Conservation (phyloP, 2,797 vertebrate genomes). For the Leuciscus waleckii region DNA sequence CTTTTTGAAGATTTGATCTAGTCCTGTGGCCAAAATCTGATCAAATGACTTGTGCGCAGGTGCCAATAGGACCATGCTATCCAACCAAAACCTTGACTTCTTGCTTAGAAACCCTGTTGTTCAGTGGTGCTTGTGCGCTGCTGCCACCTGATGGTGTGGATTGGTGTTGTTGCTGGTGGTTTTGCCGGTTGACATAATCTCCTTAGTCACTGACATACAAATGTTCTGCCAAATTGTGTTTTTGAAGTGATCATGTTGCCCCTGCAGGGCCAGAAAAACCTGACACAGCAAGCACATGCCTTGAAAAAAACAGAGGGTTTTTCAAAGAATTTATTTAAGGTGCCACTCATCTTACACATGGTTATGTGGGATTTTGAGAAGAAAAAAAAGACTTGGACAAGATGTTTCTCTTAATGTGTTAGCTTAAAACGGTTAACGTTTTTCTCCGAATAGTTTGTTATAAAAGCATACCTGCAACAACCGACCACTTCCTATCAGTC, state of each 20-base stretch:
- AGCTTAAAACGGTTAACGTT: background rate
- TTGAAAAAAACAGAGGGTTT: background rate
- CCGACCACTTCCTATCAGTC: background rate
- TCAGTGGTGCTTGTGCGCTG: conserved; percentile 50
- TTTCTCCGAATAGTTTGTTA: background rate
- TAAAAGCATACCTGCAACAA: background rate
- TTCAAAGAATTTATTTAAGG: background rate
- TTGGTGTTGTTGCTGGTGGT: conserved; percentile 14
- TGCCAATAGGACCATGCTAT: background rate
- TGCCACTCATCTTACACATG: background rate
- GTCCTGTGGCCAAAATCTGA: background rate
- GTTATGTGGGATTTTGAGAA: background rate
- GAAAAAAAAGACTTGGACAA: background rate
- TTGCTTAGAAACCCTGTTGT: background rate
- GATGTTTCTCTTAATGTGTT: background rate
- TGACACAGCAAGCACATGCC: background rate
- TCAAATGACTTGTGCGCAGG: background rate
- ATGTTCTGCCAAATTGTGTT: background rate
- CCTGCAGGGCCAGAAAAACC: conserved; percentile 7
- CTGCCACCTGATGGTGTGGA: conserved; percentile 71
- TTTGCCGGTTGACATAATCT: background rate
- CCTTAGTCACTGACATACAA: background rate
- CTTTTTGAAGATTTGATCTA: background rate
- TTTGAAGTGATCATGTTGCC: conserved; percentile 9
- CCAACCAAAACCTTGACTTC: background rate